Conservation (phyloP, 2,113 vertebrate species). For the Colistium nudipinnis region DNA sequence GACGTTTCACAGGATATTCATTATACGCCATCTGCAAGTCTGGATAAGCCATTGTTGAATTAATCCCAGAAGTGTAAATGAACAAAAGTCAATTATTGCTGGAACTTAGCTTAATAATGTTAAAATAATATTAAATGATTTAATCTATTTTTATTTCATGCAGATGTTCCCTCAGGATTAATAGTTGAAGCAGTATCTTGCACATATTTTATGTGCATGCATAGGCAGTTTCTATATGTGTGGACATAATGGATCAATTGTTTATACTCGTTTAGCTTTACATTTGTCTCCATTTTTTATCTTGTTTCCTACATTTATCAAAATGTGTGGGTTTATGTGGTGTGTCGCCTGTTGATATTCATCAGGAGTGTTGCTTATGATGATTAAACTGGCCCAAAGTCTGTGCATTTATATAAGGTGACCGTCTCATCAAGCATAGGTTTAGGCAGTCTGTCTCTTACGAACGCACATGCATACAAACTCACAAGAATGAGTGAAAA, state of each 20-base stretch:
- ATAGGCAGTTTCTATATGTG: not conserved
- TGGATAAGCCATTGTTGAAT: constrained; percentile 18
- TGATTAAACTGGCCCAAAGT: constrained; percentile 19
- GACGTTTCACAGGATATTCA: constrained; percentile 24
- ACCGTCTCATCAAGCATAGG: constrained; percentile 20
- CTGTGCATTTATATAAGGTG: constrained; percentile 17
- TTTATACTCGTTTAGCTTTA: constrained; percentile 17
- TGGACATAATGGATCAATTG: not conserved
- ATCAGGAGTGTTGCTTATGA: constrained; percentile 27
- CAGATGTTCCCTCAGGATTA: constrained; percentile 10
- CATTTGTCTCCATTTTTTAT: not conserved
- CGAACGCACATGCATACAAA: constrained; percentile 8
- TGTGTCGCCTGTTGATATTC: constrained; percentile 14
- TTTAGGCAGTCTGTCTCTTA: constrained; percentile 12
- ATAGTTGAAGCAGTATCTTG: not conserved
- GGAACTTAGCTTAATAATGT: constrained; percentile 42
- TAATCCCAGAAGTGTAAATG: constrained; percentile 19
- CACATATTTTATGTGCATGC: constrained; percentile 21
- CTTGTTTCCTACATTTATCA: not conserved
- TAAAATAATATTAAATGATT: constrained; percentile 35
- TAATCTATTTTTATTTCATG: constrained; percentile 14
- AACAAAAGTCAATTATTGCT: constrained; percentile 30
- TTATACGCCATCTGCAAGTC: constrained; percentile 42
- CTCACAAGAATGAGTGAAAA: constrained; percentile 36
- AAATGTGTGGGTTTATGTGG: not conserved